Base-by-base conservation (phyloP, 2,888 invertebrate species). In the Escarpia spicata region DNA sequence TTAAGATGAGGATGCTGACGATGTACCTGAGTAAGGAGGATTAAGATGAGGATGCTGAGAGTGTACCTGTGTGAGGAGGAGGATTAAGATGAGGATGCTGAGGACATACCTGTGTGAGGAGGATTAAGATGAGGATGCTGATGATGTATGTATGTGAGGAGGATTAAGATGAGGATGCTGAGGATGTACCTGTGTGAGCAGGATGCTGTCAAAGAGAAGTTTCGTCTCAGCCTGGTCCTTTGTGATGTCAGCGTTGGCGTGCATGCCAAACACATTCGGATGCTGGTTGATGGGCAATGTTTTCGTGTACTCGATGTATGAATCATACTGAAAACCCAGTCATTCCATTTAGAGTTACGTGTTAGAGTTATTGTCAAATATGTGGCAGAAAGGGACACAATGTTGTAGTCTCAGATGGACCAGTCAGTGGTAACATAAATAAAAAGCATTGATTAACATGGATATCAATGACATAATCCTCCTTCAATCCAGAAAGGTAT, bases 201-300 rank as follows among this genome's bases (percentile, higher is more conserved):
- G 95, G 93, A 97, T 96, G 93, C 96, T 96, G 93, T 97, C 96
- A 95, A 97, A 97, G 89, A 97, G 95, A 19, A 95, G 94, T 92
- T 95, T 95, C 2, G 97, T 97, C 94, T 97, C 97, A 43, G 95
- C 95, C 94, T 97, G 96, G 93, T 97, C 97, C 95, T 97, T 97
- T 9, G 96, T 96, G 94, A 97, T 97, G 94, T 96, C 96, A 43
- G 97, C 96, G 94, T 97, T 97, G 58, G 96, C 95, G 93, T 97
- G 95, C 96, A 97, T 96, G 58, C 97, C 97, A 94, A 97, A 96
- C 90, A 97, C 95, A 93, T 96, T 96, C 4, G 97, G 97, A 43
- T 96, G 95, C 2, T 96, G 96, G 93, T 96, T 96, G 91, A 96
- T 94, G 12, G 97, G 97, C 90, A 97, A 95, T n/a, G 93, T 94